Percentiles rank a stretch among this genome's conserved stretches.
Conservation (phyloP, 2,797 vertebrate genomes). For the Lepilemur ruficaudatus region DNA sequence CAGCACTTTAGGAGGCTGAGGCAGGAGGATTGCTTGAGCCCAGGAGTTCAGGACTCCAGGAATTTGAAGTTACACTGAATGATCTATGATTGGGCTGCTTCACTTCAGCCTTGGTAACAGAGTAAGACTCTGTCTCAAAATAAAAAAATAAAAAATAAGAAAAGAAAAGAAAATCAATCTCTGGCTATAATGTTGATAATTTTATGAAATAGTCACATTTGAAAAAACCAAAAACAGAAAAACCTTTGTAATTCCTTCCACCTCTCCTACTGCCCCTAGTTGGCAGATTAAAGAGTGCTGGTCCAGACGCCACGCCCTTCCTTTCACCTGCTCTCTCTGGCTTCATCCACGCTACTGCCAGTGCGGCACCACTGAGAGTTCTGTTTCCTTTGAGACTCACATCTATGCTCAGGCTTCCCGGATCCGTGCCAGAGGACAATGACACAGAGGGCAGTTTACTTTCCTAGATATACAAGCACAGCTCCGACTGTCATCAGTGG, state of each 20-base stretch:
- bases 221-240: not conserved
- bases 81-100: not conserved
- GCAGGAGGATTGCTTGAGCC: not conserved
- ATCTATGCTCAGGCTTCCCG: slow-evolving; percentile 20
- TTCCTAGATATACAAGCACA: not conserved
- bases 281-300: not conserved
- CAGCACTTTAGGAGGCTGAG: not conserved
- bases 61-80: not conserved
- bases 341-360: slow-evolving; percentile 26
- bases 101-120: not conserved
- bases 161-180: not conserved
- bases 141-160: not conserved
- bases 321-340: slow-evolving; percentile 4
- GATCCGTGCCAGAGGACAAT: slow-evolving; percentile 45
- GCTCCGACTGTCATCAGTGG: not conserved
- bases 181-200: not conserved
- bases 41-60: not conserved
- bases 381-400: slow-evolving; percentile 65
- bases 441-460: slow-evolving; percentile 46
- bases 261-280: too few species aligned
- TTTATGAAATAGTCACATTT: not conserved
- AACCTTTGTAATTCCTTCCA: not conserved
- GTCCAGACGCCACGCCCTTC: slow-evolving; percentile 24
- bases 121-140: not conserved
- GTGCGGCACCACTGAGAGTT: slow-evolving; percentile 29